These are phyloP conservation scores for Cassiopea xamachana DNA, from an alignment of 30 jellyfish, hydroid and myxozoan genomes.

Conservation along the genomic window DNA sequence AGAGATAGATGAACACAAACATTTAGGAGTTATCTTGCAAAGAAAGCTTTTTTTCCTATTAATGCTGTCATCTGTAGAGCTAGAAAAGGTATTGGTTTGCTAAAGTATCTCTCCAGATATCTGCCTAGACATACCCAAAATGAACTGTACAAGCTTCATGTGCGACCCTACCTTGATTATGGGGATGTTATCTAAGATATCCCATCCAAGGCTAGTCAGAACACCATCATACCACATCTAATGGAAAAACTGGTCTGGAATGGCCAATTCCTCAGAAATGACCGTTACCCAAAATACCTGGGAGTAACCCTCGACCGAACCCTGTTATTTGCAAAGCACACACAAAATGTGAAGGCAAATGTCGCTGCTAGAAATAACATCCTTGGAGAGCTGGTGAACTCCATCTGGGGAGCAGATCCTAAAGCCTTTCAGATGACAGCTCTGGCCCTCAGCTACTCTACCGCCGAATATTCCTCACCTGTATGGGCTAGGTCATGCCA, in stretches of 20 bases:
- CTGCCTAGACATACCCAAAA: conserved; percentile 38
- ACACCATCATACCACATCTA: background rate
- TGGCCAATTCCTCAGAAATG: too few relatives aligned
- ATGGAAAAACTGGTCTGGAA: background rate
- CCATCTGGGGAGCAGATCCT: too few relatives aligned
- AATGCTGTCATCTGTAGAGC: conserved; percentile 40
- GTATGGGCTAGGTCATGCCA: too few relatives aligned
- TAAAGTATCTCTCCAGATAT: conserved; percentile 19
- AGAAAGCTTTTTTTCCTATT: conserved; percentile 29
- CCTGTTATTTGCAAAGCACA: too few relatives aligned
- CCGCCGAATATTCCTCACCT: too few relatives aligned
- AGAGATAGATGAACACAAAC: background rate
- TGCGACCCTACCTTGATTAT: conserved; percentile 16
- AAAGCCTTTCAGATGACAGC: too few relatives aligned
- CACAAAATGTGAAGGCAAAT: too few relatives aligned
- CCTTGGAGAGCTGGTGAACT: too few relatives aligned
- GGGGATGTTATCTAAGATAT: conserved; percentile 19
- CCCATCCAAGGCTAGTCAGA: background rate
- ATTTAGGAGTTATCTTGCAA: conserved; percentile 31
- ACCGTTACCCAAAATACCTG: too few relatives aligned
- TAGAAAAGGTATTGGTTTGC: conserved; percentile 28
- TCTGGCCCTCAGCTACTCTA: too few relatives aligned
- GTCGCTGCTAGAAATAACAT: too few relatives aligned
- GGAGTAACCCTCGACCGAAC: too few relatives aligned
- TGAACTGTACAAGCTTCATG: conserved; percentile 26